These are phyloP conservation scores for Sylvicola cinctus DNA, from an alignment of 2,888 invertebrate species.

Conservation along the genomic window DNA sequence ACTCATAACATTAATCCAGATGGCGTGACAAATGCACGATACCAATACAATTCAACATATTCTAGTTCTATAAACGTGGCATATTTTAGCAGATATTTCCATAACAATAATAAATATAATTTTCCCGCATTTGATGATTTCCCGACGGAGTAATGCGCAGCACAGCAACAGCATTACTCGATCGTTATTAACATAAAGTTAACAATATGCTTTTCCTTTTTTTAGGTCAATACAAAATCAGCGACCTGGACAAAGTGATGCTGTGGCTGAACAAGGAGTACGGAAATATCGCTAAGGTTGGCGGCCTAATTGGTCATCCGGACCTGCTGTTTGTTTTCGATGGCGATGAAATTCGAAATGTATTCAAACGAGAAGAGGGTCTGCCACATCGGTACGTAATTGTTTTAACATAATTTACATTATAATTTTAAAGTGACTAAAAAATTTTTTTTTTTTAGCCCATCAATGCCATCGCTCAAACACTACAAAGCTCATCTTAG, in stretches of 20 bases:
- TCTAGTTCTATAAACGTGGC: too few species aligned
- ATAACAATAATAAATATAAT: too few species aligned
- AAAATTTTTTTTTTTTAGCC: slow-evolving; percentile 15
- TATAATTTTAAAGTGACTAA: neutral
- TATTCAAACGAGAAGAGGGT: slow-evolving; percentile 45
- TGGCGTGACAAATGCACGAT: too few species aligned
- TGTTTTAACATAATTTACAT: neutral
- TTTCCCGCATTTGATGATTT: too few species aligned
- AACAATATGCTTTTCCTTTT: too few species aligned
- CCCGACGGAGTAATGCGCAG: too few species aligned
- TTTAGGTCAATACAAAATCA: slow-evolving; percentile 29
- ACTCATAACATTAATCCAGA: too few species aligned
- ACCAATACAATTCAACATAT: too few species aligned
- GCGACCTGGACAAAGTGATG: slow-evolving; percentile 28
- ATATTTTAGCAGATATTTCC: too few species aligned
- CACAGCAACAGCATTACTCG: too few species aligned
- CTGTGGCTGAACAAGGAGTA: slow-evolving; percentile 32
- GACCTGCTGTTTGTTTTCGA: slow-evolving; percentile 53
- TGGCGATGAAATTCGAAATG: slow-evolving; percentile 47
- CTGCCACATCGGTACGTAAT: slow-evolving; percentile 36
- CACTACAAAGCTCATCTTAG: slow-evolving; percentile 49
- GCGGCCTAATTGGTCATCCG: slow-evolving; percentile 53
- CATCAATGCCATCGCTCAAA: slow-evolving; percentile 49
- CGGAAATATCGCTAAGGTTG: slow-evolving; percentile 40
- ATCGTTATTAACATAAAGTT: too few species aligned